Evolutionary conservation across 2,113 vertebrate genomes (phyloP), one percentile per base, ranked within the genome.

Genomic region (Eulacestoma nigropectus): DNA sequence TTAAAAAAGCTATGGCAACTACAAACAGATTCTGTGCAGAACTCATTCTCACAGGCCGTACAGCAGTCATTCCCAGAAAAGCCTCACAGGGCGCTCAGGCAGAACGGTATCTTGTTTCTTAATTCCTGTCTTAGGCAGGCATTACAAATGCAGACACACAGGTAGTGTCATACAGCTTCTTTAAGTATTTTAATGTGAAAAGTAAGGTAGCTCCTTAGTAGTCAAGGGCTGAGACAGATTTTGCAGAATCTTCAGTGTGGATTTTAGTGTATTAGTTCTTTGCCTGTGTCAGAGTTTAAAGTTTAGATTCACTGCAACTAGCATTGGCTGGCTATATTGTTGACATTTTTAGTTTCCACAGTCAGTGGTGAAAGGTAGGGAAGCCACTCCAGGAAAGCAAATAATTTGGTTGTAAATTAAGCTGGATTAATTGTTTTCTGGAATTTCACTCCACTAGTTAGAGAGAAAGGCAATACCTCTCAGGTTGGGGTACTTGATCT

Each of bases 31-130:
- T 89, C 49, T 91, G 25, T 27, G 41, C 2, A 15, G 74, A 91
- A 32, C 26, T 78, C 62, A 56, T 49, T 72, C 85, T 68, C 59
- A 42, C 11, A 52, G 4, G 6, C 21, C 0, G 0, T 16, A 50
- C 15, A 74, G 18, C 49, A 67, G 56, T 47, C 35, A 49, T 21
- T 70, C 47, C 60, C 46, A 69, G 57, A 64, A 68, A 89, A 85
- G 6, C 22, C n/a, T n/a, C n/a, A 9, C 29, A 44, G 49, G 17
- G 27, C 0, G 0, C 37, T 93, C 37, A 85, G 22, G 46, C 67
- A 74, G 67, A 92, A 86, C 0, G 0, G 23, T 60, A 19, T 90
- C 74, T 79, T 52, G 25, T 83, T 92, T 95, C 78, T 57, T 16
- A 69, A 90, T 69, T 94, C 26, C 23, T 95, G 29, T 70, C 15